Conservation (phyloP, 2,797 vertebrate species). For the Adrianichthys oophorus region DNA sequence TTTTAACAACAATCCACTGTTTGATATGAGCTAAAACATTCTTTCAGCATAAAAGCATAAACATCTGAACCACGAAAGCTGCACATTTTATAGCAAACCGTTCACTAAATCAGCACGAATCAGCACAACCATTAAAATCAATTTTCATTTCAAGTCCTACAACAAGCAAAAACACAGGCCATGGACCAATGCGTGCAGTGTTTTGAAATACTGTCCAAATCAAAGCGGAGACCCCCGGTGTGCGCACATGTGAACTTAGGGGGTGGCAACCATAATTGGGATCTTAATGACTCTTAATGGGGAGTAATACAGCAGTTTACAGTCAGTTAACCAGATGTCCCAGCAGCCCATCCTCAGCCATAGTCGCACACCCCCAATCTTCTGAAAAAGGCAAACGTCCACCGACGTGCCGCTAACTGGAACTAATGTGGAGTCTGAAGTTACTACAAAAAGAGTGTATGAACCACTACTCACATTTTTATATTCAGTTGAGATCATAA, state of each 20-base stretch:
- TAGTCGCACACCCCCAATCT: slow-evolving; percentile 46
- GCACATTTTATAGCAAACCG: background rate
- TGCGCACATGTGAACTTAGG: slow-evolving; percentile 33
- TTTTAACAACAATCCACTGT: too few species aligned
- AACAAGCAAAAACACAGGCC: background rate
- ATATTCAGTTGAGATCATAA: background rate
- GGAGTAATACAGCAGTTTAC: slow-evolving; percentile 59
- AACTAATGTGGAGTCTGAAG: slow-evolving; percentile 40
- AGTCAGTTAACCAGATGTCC: slow-evolving; percentile 66
- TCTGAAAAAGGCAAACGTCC: slow-evolving; percentile 36
- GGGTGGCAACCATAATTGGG: slow-evolving; percentile 59
- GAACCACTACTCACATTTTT: slow-evolving; percentile 2
- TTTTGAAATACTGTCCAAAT: background rate
- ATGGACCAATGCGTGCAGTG: slow-evolving; percentile 1
- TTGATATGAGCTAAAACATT: too few species aligned
- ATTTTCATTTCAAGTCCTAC: background rate
- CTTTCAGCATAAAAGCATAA: too few species aligned
- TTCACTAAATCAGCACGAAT: background rate
- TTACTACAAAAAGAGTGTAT: slow-evolving; percentile 10
- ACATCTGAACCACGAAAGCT: too few species aligned
- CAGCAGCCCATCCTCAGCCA: slow-evolving; percentile 36
- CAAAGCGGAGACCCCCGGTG: slow-evolving; percentile 23
- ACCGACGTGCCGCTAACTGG: slow-evolving; percentile 45
- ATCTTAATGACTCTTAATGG: slow-evolving; percentile 68
- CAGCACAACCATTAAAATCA: background rate